These are phyloP conservation scores for Hanleya hanleyi DNA, from an alignment of 2,888 invertebrate genomes.

Conservation along the genomic window DNA sequence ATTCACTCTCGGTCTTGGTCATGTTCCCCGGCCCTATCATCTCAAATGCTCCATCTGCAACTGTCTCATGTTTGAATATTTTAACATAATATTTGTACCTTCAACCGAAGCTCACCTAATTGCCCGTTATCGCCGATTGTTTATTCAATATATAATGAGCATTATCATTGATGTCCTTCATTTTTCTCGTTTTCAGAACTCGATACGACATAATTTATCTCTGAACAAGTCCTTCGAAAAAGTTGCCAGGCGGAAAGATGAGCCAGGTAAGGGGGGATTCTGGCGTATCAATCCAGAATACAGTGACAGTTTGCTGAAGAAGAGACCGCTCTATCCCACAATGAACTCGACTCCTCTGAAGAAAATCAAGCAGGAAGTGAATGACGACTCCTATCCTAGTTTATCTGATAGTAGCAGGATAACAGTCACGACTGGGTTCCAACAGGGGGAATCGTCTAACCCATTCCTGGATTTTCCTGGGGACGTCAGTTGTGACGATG, in stretches of 20 bases:
- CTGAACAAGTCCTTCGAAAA: slow-evolving; percentile 95
- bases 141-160: too few relatives aligned
- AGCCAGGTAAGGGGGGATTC: slow-evolving; percentile 91
- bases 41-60: too few relatives aligned
- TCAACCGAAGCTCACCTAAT: too few relatives aligned
- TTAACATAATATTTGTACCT: too few relatives aligned
- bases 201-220: slow-evolving; percentile 92
- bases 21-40: too few relatives aligned
- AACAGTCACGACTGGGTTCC: too few relatives aligned
- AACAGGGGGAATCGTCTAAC: background rate
- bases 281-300: slow-evolving; percentile 87
- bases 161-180: too few relatives aligned
- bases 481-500: slow-evolving; percentile 35
- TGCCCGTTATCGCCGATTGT: too few relatives aligned
- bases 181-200: slow-evolving; percentile 93
- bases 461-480: background rate
- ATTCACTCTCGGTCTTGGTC: too few relatives aligned
- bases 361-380: slow-evolving; percentile 51
- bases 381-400: slow-evolving; percentile 47
- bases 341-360: slow-evolving; percentile 13
- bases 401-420: slow-evolving; percentile 29
- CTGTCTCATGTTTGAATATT: too few relatives aligned
- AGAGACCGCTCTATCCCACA: slow-evolving; percentile 56
- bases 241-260: slow-evolving; percentile 78
- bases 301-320: slow-evolving; percentile 75